Base-by-base conservation (phyloP, 2,888 invertebrate species). In the Gandaritis pyraliata region DNA sequence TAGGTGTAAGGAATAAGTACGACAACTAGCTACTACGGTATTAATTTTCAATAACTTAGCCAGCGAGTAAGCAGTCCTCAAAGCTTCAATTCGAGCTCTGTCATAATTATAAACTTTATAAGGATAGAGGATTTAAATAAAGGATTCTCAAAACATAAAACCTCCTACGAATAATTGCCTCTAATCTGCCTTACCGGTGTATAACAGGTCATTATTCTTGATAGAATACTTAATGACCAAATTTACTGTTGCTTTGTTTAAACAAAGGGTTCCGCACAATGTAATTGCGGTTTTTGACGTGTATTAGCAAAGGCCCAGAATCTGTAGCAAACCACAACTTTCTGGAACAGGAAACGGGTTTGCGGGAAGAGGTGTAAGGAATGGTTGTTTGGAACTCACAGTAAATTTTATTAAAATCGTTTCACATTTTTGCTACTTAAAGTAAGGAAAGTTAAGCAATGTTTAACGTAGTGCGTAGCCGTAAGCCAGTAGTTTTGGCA, bases 241-340 rank as follows among this genome's bases (percentile, higher is more conserved):
- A 59, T 51, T 55, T 61, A 61, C 61, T 58, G 47, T 39, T 52
- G 49, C 54, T 64, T 63, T 65, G 38, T 68, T 53, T 58, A 50
- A n/a, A 56, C 64, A 54, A 59, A 51, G 51, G 46, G 51, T 53
- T 49, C 41, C 47, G 39, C 48, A 53, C 51, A 62, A 62, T 72
- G 72, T 73, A 77, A 77, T 72, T 74, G 71, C 61, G 72, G 72
- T 72, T 72, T 71, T 72, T 47, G 61, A 64, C 64, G 51, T 62
- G 63, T 70, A 66, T 71, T 67, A 68, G 61, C 61, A 64, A 53
- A 66, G 63, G 53, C 63, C 68, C 65, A 58, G 64, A 70, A 67
- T 71, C 66, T 70, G 63, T 66, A 70, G 73, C 72, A 69, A 72
- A 72, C 73, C 70, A 57, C 74, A 77, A 78, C 73, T 77, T 77